Percentiles rank a stretch among this genome's conserved stretches.
phyloP scores from a whole-genome alignment of 2,797 vertebrate species.

The Menidia menidia region DNA sequence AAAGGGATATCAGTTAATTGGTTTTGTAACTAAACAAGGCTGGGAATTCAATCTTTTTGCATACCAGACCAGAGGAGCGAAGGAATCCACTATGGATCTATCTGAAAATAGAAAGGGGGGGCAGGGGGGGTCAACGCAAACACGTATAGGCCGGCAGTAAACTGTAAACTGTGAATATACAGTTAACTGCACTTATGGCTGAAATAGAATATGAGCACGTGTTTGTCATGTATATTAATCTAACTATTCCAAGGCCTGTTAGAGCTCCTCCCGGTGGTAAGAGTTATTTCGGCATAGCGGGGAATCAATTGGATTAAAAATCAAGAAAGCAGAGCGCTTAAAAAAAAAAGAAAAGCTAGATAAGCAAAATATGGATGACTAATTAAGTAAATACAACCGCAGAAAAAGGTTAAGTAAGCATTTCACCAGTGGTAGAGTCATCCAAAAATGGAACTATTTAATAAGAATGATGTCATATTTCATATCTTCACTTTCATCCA shows the following conservation, averaged over 20 bases:
- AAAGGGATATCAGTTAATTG: background rate
- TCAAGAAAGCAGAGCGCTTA: too few species aligned
- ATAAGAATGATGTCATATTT: too few species aligned
- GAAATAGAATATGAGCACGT: background rate
- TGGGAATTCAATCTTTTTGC: background rate
- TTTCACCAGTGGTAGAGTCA: too few species aligned
- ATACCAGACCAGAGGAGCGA: background rate
- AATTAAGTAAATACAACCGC: background rate
- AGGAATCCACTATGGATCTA: background rate
- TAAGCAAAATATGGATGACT: background rate
- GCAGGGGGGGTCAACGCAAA: background rate
- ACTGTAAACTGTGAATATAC: too few species aligned
- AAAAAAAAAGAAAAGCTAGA: background rate
- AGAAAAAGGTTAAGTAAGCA: too few species aligned
- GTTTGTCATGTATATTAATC: background rate
- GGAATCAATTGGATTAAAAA: too few species aligned
- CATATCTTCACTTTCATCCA: too few species aligned
- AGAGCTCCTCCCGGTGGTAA: constrained; percentile 62
- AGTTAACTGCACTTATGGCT: background rate
- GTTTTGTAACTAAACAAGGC: background rate
- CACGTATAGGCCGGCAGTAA: too few species aligned
- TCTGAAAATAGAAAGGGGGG: background rate
- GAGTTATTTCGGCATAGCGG: background rate
- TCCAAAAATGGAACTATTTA: too few species aligned
- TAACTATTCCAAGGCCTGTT: constrained; percentile 1